Conservation (phyloP, 2,113 vertebrate species). For the Leptocoma aspasia region DNA sequence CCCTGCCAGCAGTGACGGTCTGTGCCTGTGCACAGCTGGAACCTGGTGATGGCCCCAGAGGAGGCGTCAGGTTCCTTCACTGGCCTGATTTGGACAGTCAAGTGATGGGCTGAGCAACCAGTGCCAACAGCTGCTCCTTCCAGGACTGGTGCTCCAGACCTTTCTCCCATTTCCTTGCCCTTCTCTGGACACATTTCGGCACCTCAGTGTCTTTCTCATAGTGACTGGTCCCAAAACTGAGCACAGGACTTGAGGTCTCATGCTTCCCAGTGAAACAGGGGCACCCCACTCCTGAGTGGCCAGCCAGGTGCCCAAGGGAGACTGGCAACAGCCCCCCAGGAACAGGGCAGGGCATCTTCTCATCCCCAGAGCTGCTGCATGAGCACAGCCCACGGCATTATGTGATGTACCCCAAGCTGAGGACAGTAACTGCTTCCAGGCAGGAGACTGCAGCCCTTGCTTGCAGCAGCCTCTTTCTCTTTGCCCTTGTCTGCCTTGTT, state of each 20-base stretch:
- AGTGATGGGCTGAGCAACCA: neutral
- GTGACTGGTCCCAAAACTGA: neutral
- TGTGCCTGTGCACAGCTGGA: neutral
- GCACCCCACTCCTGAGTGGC: neutral
- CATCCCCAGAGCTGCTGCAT: neutral
- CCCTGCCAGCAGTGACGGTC: fast-evolving
- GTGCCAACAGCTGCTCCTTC: neutral
- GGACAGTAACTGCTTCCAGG: neutral
- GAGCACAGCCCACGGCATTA: fast-evolving
- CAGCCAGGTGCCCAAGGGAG: neutral
- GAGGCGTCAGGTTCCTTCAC: fast-evolving
- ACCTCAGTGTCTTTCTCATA: fast-evolving
- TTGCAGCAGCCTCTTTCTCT: neutral
- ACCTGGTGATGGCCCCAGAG: neutral
- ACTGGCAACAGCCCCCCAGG: neutral
- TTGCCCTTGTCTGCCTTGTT: neutral
- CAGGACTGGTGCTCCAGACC: neutral
- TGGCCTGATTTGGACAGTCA: neutral
- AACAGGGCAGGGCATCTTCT: neutral
- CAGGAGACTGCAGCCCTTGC: neutral
- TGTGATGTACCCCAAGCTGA: neutral
- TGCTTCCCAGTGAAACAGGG: neutral
- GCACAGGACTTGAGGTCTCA: neutral
- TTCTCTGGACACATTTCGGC: fast-evolving
- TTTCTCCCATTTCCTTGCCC: neutral